These are phyloP conservation scores for Cynaeus angustus DNA, from an alignment of 2,888 invertebrate species.

Conservation along the genomic window DNA sequence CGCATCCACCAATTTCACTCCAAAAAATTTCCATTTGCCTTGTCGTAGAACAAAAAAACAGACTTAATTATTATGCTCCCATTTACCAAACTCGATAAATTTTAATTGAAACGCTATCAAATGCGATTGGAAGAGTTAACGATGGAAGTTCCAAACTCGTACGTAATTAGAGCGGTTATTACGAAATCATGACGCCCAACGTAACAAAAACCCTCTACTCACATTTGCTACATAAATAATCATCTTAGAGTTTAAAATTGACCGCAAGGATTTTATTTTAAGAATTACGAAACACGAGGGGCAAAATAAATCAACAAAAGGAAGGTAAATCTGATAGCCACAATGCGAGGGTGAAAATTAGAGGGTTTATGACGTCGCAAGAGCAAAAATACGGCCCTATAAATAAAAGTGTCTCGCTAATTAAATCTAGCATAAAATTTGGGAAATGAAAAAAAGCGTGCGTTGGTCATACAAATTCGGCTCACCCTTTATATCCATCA, in stretches of 20 bases:
- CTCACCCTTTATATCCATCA: conserved; percentile 5
- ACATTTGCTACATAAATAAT: not conserved
- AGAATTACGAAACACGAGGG: conserved; percentile 1
- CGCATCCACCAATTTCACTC: too few species aligned
- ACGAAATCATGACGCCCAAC: not conserved
- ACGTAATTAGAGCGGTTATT: too few species aligned
- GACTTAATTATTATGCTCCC: not conserved
- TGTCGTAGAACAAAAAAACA: too few species aligned
- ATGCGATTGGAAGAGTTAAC: not conserved
- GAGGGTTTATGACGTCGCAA: not conserved
- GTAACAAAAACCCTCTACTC: not conserved
- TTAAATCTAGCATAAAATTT: too few species aligned
- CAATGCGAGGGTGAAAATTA: conserved; percentile 4
- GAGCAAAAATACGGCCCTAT: not conserved
- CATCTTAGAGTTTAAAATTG: not conserved
- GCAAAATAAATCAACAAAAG: conserved; percentile 5
- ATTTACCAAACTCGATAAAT: not conserved
- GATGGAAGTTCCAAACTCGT: not conserved
- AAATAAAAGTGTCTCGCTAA: too few species aligned
- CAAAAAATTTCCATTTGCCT: too few species aligned
- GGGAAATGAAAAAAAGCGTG: too few species aligned
- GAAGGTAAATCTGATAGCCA: conserved; percentile 6
- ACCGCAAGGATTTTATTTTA: not conserved
- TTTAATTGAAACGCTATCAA: conserved; percentile 5
- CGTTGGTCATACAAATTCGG: not conserved